Conservation (phyloP, 2,888 invertebrate species). For the Drosophila atroscutellata region DNA sequence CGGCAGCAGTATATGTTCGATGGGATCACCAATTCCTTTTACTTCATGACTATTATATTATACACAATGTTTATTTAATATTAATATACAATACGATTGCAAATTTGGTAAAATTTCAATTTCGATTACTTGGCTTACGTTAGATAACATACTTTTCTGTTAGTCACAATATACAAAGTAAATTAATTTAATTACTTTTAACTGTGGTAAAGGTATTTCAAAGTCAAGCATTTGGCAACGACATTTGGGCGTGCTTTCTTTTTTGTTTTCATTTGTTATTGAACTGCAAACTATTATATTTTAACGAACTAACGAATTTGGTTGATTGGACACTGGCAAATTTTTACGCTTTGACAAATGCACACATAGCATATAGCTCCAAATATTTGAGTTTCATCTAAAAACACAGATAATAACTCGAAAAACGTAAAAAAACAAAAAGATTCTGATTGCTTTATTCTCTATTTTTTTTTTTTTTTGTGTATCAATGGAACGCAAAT, state of each 20-base stretch:
- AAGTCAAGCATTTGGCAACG: conserved; percentile 5
- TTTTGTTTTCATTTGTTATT: conserved; percentile 14
- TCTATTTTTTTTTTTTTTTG: background rate
- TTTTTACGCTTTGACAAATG: conserved; percentile 18
- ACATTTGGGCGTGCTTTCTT: conserved; percentile 2
- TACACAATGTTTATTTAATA: background rate
- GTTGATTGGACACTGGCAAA: conserved; percentile 60
- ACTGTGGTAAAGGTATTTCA: background rate
- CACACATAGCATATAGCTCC: conserved; percentile 24
- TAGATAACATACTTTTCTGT: background rate
- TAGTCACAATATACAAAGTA: background rate
- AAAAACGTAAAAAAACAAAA: background rate
- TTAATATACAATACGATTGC: background rate
- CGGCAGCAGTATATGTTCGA: no score
- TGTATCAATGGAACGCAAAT: background rate
- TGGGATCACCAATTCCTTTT: no score
- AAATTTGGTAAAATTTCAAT: background rate
- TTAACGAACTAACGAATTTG: conserved; percentile 72
- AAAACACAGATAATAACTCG: conserved; percentile 41
- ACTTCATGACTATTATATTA: no score
- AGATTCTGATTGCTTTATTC: background rate
- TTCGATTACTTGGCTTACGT: background rate
- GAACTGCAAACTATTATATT: conserved; percentile 65
- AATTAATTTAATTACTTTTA: no score
- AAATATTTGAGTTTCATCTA: conserved; percentile 44